A percentile compares a stretch with the other conserved stretches of the same genome.
These are phyloP conservation scores for Erinaceus europaeus DNA, from an alignment of 2,113 vertebrate genomes.

Conservation along the genomic window DNA sequence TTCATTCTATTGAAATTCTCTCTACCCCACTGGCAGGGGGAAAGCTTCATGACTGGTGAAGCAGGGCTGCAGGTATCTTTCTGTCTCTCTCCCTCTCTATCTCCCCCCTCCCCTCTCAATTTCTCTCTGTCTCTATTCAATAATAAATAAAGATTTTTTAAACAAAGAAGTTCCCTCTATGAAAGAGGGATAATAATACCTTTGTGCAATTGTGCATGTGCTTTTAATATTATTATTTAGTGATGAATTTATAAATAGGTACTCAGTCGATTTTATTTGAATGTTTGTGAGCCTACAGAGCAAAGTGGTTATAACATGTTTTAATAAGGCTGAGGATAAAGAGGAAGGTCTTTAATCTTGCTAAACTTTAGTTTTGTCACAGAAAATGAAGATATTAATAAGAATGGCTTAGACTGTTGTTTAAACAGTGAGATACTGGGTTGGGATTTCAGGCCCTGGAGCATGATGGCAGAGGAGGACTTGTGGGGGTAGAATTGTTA, in stretches of 20 bases:
- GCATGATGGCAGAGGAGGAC: no score
- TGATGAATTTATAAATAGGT: fast-evolving
- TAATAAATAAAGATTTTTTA: no score
- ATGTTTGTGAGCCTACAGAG: fast-evolving
- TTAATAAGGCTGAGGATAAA: background rate
- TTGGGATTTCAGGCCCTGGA: no score
- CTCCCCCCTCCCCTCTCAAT: no score
- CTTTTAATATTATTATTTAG: background rate
- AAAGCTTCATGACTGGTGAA: no score
- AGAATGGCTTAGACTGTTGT: background rate
- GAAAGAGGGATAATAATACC: background rate
- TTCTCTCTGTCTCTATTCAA: no score
- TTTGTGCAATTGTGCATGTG: background rate
- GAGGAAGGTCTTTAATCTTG: background rate
- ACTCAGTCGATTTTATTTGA: background rate
- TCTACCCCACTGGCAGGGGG: no score
- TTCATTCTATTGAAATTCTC: no score
- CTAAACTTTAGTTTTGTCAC: background rate
- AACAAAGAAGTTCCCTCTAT: background rate
- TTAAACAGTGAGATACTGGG: no score
- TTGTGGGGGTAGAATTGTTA: no score
- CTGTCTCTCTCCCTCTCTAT: no score
- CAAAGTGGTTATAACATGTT: background rate
- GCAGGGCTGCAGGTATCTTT: no score
- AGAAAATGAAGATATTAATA: background rate